These are phyloP conservation scores for Ophioninae sp. DNA, from an alignment of 2,888 invertebrate genomes.

Conservation along the genomic window DNA sequence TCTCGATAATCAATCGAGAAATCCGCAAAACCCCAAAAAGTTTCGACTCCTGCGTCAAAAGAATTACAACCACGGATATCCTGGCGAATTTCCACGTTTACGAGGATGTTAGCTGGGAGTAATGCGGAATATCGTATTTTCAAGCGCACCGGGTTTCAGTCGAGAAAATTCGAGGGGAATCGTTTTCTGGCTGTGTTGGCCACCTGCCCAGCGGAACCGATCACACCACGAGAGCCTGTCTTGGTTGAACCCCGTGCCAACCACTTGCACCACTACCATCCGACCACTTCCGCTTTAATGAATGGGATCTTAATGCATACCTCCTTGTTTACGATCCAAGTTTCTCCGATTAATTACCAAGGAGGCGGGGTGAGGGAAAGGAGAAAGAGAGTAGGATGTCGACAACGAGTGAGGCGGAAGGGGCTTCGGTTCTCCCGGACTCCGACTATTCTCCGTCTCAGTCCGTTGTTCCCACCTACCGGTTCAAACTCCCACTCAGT, in stretches of 20 bases:
- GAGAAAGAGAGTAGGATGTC: conserved; percentile 44
- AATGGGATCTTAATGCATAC: conserved; percentile 77
- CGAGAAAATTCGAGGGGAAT: conserved; percentile 41
- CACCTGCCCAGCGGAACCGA: conserved; percentile 54
- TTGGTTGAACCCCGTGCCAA: conserved; percentile 42
- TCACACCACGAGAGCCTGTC: conserved; percentile 27
- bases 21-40: conserved; percentile 11
- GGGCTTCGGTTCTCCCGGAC: conserved; percentile 14
- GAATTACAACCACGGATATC: conserved; percentile 1
- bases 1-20: conserved; percentile 3
- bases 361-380: conserved; percentile 36
- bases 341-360: conserved; percentile 76
- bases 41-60: conserved; percentile 11
- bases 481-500: conserved; percentile 39
- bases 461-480: conserved; percentile 45
- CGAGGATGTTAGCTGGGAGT: conserved; percentile 13
- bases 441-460: conserved; percentile 11
- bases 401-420: conserved; percentile 29
- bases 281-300: conserved; percentile 75
- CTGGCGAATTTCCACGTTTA: neutral
- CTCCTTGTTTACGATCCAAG: conserved; percentile 77
- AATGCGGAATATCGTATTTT: conserved; percentile 1
- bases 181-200: conserved; percentile 38
- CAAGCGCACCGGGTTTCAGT: neutral
- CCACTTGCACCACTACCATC: conserved; percentile 42